phyloP scores from a whole-genome alignment of 2,797 vertebrate species.

The Muraenolepis orangiensis region DNA sequence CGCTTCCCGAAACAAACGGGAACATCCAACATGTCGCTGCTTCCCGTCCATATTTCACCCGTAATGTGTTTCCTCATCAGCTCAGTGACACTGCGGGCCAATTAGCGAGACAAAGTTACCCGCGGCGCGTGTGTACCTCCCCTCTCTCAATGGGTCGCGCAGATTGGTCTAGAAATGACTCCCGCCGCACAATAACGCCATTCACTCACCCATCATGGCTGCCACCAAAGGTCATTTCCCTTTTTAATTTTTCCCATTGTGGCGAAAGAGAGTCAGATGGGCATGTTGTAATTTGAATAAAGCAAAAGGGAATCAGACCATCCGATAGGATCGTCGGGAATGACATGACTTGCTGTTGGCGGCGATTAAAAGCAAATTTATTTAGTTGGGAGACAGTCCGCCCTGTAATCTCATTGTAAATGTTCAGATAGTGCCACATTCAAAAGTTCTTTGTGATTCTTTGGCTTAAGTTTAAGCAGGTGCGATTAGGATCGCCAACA shows the following conservation, averaged over 20 bases:
- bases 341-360: conserved; percentile 78
- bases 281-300: conserved; percentile 84
- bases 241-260: conserved; percentile 82
- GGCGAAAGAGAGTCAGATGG: conserved; percentile 80
- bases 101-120: conserved; percentile 53
- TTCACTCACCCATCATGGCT: conserved; percentile 77
- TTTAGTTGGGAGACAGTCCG: conserved; percentile 77
- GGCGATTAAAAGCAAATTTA: conserved; percentile 83
- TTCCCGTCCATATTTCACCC: conserved; percentile 20
- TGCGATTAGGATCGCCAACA: conserved; percentile 75
- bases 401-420: conserved; percentile 79
- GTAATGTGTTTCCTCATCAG: conserved; percentile 25
- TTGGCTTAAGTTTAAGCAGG: conserved; percentile 78
- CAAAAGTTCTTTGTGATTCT: conserved; percentile 77
- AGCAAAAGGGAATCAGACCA: conserved; percentile 80
- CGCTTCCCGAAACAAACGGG: no score
- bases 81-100: conserved; percentile 49
- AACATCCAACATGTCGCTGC: no score
- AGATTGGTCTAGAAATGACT: conserved; percentile 76
- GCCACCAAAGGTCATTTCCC: conserved; percentile 79
- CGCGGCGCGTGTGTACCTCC: conserved; percentile 48
- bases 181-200: conserved; percentile 75
- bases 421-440: conserved; percentile 71
- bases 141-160: conserved; percentile 61
- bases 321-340: conserved; percentile 79